Conservation (phyloP, 2,797 vertebrate genomes). For the Tapirus indicus region DNA sequence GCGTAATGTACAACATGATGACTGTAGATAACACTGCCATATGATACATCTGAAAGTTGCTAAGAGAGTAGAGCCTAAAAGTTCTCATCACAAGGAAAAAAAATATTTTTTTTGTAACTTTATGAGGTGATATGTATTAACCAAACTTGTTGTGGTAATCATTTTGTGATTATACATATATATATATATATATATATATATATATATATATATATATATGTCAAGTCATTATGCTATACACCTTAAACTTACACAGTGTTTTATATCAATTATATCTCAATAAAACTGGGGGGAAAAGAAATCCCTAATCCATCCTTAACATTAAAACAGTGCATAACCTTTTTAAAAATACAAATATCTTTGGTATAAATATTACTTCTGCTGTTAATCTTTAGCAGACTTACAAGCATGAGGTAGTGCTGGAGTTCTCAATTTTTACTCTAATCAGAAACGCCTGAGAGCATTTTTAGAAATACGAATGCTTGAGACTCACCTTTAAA, state of each 20-base stretch:
- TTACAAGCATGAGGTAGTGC: not conserved
- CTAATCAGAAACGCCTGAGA: slow-evolving; percentile 26
- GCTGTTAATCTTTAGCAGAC: not conserved
- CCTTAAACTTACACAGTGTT: not conserved
- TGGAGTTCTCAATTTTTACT: not conserved
- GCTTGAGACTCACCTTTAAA: not conserved
- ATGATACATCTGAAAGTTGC: not conserved
- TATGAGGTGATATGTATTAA: not conserved
- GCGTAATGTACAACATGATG: not conserved
- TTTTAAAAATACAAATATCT: slow-evolving; percentile 1
- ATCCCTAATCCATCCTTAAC: not conserved
- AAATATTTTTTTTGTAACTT: not conserved
- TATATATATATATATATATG: not conserved
- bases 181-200: not conserved
- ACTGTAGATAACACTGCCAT: not conserved
- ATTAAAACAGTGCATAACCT: not conserved
- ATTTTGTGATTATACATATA: not conserved
- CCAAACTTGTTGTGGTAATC: not conserved
- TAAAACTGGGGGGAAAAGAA: not conserved
- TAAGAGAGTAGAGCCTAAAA: not conserved
- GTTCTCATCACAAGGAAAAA: not conserved
- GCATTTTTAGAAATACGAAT: not conserved
- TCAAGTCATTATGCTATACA: not conserved
- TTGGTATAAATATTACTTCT: not conserved
- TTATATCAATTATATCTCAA: not conserved